A percentile compares a stretch with the other conserved stretches of the same genome.
Evolutionary conservation across 2,888 invertebrate genomes (phyloP).

Genomic region (Hipparchia semele): DNA sequence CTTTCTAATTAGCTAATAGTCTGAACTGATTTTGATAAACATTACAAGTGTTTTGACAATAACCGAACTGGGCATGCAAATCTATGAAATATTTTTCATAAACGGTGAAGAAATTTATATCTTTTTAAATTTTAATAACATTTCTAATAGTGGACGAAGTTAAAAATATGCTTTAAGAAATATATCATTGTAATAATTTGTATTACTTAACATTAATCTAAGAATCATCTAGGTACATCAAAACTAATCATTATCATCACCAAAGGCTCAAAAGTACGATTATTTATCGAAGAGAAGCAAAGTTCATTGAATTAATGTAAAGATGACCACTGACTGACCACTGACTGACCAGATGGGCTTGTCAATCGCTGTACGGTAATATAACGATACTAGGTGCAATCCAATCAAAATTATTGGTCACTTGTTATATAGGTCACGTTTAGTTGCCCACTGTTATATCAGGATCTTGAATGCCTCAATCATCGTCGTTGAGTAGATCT

Average conservation of each 20-base stretch:
- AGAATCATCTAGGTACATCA: background rate
- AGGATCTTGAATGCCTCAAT: slow-evolving; percentile 58
- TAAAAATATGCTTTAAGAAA: background rate
- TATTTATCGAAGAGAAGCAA: background rate
- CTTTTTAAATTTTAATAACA: too few species aligned
- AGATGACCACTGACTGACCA: too few species aligned
- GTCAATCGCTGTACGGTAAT: background rate
- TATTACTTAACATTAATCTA: background rate
- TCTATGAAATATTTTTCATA: background rate
- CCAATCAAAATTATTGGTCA: background rate
- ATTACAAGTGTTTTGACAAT: background rate
- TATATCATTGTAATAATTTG: background rate
- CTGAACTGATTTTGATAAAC: background rate
- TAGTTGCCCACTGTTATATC: background rate
- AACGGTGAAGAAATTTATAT: too few species aligned
- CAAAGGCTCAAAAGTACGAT: too few species aligned
- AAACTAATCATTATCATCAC: too few species aligned
- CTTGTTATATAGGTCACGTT: too few species aligned
- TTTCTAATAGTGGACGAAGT: background rate
- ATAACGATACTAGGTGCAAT: background rate
- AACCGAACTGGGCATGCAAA: background rate
- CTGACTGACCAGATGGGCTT: too few species aligned
- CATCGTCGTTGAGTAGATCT: slow-evolving; percentile 85
- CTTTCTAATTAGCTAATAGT: too few species aligned
- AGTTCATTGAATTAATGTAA: background rate